Evolutionary conservation across 2,797 vertebrate species (phyloP).

Genomic region (Tarsius wallacei): DNA sequence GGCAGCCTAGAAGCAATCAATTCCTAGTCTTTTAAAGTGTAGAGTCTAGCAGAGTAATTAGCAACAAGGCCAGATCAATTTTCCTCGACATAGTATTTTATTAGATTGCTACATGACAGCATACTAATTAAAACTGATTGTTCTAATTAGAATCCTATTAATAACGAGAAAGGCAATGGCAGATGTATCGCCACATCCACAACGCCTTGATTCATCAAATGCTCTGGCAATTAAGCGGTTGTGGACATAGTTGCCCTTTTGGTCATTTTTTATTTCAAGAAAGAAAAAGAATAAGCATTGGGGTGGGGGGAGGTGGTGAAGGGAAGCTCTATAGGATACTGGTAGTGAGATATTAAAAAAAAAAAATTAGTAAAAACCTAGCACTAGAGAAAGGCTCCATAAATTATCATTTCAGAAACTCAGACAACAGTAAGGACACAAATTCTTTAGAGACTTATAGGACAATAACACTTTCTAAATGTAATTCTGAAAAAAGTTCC

Average conservation of each 20-base stretch:
- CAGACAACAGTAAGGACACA: not conserved
- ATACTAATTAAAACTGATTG: constrained; percentile 92
- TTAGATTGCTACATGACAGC: constrained; percentile 89
- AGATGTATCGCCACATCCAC: constrained; percentile 63
- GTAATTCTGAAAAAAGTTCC: not conserved
- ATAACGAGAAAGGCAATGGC: constrained; percentile 85
- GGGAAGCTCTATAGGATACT: not conserved
- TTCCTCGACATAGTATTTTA: constrained; percentile 88
- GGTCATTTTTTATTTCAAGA: not conserved
- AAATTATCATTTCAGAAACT: constrained; percentile 32
- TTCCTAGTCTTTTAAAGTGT: constrained; percentile 88
- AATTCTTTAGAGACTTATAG: not conserved
- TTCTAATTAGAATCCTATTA: constrained; percentile 91
- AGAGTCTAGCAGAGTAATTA: constrained; percentile 88
- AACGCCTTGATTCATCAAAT: constrained; percentile 43
- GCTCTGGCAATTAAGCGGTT: not conserved
- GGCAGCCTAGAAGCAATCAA: constrained; percentile 87
- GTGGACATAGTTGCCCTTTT: not conserved
- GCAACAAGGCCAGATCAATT: constrained; percentile 89
- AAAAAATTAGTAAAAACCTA: constrained; percentile 53
- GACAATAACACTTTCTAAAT: not conserved
- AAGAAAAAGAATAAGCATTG: not conserved
- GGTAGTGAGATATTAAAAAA: not conserved
- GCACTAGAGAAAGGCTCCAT: not conserved
- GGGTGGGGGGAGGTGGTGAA: not conserved